A percentile compares a stretch with the other conserved stretches of the same genome.
Evolutionary conservation across 1,140 invertebrate genomes (phyloP).

Genomic region (Papilio helenus): DNA sequence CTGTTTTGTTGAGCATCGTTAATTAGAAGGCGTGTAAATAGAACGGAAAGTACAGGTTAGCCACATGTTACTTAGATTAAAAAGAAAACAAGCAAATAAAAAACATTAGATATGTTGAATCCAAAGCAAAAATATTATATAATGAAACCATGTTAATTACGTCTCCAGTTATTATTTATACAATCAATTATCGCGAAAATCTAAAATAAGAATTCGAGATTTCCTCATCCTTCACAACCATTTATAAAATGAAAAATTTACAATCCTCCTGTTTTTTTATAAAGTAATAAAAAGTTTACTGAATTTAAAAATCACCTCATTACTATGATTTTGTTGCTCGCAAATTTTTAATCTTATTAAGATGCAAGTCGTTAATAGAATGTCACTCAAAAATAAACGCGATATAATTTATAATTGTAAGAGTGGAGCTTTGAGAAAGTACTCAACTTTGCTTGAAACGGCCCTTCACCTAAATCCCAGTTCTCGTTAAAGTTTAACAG

Average conservation of each 20-base stretch:
- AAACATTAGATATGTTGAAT: neutral
- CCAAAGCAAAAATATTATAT: neutral
- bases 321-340: too few relatives aligned
- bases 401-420: neutral
- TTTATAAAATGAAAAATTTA: neutral
- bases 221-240: too few relatives aligned
- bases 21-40: constrained; percentile 78
- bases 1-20: constrained; percentile 72
- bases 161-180: neutral
- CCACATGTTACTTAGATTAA: constrained; percentile 20
- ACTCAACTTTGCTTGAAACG: neutral
- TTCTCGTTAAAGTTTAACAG: neutral
- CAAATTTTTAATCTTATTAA: too few relatives aligned
- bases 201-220: too few relatives aligned
- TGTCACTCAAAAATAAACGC: too few relatives aligned
- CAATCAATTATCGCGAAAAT: neutral
- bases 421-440: neutral
- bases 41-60: constrained; percentile 64
- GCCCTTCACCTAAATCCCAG: neutral
- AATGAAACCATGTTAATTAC: neutral
- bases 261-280: too few relatives aligned
- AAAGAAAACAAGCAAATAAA: neutral
- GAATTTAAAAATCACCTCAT: too few relatives aligned
- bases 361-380: too few relatives aligned
- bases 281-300: neutral